Evolutionary conservation across 2,113 vertebrate species (phyloP).

Genomic region (Sinocyclocheilus maitianheensis): DNA sequence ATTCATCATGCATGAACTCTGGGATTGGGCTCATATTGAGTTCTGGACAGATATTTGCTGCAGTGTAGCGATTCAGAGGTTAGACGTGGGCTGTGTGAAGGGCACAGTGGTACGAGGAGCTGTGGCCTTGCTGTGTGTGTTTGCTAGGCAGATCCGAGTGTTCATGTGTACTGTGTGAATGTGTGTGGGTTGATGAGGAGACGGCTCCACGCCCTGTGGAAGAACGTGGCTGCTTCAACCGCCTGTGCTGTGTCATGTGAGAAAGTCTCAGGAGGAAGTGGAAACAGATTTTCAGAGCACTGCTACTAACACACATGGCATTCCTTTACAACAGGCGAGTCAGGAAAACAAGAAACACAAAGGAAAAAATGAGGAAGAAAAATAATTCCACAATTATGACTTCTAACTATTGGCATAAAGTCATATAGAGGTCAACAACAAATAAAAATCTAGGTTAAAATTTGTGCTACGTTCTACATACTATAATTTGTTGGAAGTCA

Average conservation of each 20-base stretch:
- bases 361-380: no score
- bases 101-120: not conserved
- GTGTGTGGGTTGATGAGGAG: not conserved
- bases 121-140: not conserved
- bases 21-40: not conserved
- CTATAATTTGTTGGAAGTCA: no score
- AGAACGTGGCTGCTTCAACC: not conserved
- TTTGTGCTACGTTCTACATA: no score
- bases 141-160: not conserved
- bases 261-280: not conserved
- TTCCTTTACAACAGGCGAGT: not conserved
- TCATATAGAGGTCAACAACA: not conserved
- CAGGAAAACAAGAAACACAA: not conserved
- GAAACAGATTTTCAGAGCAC: not conserved
- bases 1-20: not conserved
- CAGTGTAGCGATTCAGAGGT: not conserved
- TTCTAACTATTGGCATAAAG: no score
- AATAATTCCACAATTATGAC: not conserved
- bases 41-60: not conserved
- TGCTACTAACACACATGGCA: not conserved
- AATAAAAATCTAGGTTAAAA: not conserved
- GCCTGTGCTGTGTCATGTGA: not conserved
- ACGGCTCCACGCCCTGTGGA: not conserved
- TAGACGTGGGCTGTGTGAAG: not conserved
- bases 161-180: not conserved